Percentiles rank a stretch among this genome's conserved stretches.
These are phyloP conservation scores for Microhierax caerulescens DNA, from an alignment of 2,797 vertebrate species.

Conservation along the genomic window DNA sequence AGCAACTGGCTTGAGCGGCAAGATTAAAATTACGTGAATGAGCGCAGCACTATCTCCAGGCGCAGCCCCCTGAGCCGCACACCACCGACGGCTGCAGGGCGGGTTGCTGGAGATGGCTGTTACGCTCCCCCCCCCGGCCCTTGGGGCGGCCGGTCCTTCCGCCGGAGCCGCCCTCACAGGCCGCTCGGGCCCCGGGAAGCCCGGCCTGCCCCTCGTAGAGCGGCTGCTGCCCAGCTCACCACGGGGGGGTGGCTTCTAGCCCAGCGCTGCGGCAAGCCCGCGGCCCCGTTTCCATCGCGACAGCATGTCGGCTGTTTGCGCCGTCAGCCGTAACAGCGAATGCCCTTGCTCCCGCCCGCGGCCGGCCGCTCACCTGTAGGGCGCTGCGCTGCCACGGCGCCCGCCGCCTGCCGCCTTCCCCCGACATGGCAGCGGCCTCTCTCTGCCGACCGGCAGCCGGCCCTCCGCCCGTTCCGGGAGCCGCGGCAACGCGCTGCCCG, in stretches of 20 bases:
- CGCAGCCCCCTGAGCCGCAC: background rate
- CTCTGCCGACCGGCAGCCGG: no score
- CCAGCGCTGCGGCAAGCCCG: background rate
- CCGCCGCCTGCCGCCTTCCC: background rate
- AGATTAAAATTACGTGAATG: accelerated
- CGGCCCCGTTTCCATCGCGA: background rate
- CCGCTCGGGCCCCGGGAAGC: accelerated
- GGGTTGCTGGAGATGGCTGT: accelerated
- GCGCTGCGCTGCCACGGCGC: no score
- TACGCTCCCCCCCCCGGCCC: accelerated
- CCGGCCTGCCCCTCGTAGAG: no score
- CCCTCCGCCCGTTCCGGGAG: accelerated
- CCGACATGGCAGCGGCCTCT: background rate
- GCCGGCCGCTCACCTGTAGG: background rate
- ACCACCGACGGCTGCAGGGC: accelerated
- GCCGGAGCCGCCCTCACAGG: background rate
- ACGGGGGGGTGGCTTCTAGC: accelerated
- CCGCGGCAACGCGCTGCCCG: background rate
- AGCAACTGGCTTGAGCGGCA: background rate
- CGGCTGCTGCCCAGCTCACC: accelerated
- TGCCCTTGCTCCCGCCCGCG: background rate
- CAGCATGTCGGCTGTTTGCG: accelerated
- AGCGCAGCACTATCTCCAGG: background rate
- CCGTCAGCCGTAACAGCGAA: no score
- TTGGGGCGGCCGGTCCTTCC: accelerated